These are phyloP conservation scores for Lasiommata megera DNA, from an alignment of 2,888 invertebrate species.

Conservation along the genomic window DNA sequence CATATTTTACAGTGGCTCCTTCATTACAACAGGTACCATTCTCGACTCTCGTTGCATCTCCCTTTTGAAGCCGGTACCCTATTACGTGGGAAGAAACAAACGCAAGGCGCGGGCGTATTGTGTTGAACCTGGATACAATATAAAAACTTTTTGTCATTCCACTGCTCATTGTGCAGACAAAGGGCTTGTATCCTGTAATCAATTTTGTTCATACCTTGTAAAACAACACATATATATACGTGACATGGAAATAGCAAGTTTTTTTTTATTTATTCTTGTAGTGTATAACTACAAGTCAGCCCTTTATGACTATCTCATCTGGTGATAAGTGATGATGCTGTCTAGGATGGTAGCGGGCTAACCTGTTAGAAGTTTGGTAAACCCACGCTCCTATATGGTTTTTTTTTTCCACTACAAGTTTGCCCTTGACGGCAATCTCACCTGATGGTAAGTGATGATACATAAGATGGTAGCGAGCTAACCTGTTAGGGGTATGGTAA, in stretches of 20 bases:
- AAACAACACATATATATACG: background rate
- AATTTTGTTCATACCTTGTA: constrained; percentile 45
- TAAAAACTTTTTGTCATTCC: constrained; percentile 67
- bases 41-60: constrained; percentile 26
- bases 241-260: constrained; percentile 1
- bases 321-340: no score
- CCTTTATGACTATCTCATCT: no score
- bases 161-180: constrained; percentile 71
- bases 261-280: background rate
- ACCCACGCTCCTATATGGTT: no score
- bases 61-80: constrained; percentile 32
- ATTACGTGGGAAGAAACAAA: constrained; percentile 64
- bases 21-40: constrained; percentile 30
- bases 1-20: constrained; percentile 21
- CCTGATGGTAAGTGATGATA: no score
- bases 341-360: no score
- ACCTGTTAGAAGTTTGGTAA: no score
- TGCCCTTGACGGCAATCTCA: no score
- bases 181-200: constrained; percentile 67
- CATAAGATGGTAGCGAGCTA: no score
- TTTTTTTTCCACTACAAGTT: no score
- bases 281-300: no score
- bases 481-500: no score
- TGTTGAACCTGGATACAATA: constrained; percentile 55
- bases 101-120: constrained; percentile 66